These are phyloP conservation scores for Tribolium castaneum DNA, from an alignment of 1,140 invertebrate genomes.

Conservation along the genomic window DNA sequence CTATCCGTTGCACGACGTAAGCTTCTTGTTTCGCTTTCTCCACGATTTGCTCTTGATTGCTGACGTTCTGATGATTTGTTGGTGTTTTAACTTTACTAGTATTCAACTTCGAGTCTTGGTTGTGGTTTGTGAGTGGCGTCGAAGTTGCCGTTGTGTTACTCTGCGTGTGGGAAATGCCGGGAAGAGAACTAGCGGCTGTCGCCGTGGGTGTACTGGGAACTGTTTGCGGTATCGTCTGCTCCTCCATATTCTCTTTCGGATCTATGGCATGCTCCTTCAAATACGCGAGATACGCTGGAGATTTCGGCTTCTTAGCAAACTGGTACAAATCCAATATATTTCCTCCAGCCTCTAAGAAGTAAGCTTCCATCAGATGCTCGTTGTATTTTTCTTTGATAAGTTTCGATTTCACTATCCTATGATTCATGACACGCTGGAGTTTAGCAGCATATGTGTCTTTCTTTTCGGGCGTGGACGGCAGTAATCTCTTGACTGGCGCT, in stretches of 20 bases:
- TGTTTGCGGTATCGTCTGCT: constrained; percentile 59
- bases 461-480: constrained; percentile 57
- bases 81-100: constrained; percentile 42
- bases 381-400: constrained; percentile 71
- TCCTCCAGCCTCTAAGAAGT: constrained; percentile 85
- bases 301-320: constrained; percentile 83
- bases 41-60: constrained; percentile 79
- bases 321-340: constrained; percentile 88
- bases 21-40: constrained; percentile 95
- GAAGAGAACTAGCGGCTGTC: constrained; percentile 58
- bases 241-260: constrained; percentile 71
- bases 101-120: constrained; percentile 33
- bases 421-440: constrained; percentile 60
- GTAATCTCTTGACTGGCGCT: constrained; percentile 58
- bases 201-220: constrained; percentile 58
- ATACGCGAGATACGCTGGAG: constrained; percentile 78
- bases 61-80: constrained; percentile 31
- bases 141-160: neutral
- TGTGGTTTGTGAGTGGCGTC: constrained; percentile 31
- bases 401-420: constrained; percentile 61
- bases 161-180: constrained; percentile 54
- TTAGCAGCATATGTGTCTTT: constrained; percentile 60
- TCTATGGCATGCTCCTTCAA: constrained; percentile 81
- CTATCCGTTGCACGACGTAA: constrained; percentile 91
- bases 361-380: constrained; percentile 85